Evolutionary conservation across 1,140 invertebrate species (phyloP).

Genomic region (Cherax destructor): DNA sequence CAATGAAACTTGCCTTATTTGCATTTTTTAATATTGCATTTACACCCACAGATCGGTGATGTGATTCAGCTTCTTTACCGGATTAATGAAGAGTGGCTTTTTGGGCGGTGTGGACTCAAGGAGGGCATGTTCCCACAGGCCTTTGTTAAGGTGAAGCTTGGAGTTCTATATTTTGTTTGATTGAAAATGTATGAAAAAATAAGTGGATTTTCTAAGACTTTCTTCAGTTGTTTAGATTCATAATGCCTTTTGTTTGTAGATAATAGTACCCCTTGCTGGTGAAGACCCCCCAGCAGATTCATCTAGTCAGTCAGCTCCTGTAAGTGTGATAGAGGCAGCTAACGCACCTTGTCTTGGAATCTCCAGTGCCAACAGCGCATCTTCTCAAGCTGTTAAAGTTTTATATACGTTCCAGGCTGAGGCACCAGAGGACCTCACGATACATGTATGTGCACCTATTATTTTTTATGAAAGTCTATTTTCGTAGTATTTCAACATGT

Average conservation of each 20-base stretch:
- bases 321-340: neutral
- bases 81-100: constrained; percentile 55
- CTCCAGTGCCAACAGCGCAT: neutral
- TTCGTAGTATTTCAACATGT: too few species aligned
- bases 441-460: constrained; percentile 30
- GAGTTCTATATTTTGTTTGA: neutral
- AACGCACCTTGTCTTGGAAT: neutral
- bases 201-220: neutral
- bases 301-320: constrained; percentile 13
- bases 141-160: constrained; percentile 46
- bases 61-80: constrained; percentile 51
- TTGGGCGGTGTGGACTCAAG: constrained; percentile 53
- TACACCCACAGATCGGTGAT: constrained; percentile 34
- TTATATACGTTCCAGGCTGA: constrained; percentile 56
- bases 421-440: constrained; percentile 46
- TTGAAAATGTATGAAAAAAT: neutral
- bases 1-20: too few species aligned
- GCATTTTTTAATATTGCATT: too few species aligned
- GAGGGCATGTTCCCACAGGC: constrained; percentile 57
- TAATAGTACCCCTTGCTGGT: constrained; percentile 55
- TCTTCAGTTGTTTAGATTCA: neutral
- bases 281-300: constrained; percentile 16
- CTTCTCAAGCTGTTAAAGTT: constrained; percentile 21
- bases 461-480: neutral
- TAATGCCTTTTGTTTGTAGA: constrained; percentile 5